These are phyloP conservation scores for Carassius carassius DNA, from an alignment of 2,113 vertebrate species.

Conservation along the genomic window DNA sequence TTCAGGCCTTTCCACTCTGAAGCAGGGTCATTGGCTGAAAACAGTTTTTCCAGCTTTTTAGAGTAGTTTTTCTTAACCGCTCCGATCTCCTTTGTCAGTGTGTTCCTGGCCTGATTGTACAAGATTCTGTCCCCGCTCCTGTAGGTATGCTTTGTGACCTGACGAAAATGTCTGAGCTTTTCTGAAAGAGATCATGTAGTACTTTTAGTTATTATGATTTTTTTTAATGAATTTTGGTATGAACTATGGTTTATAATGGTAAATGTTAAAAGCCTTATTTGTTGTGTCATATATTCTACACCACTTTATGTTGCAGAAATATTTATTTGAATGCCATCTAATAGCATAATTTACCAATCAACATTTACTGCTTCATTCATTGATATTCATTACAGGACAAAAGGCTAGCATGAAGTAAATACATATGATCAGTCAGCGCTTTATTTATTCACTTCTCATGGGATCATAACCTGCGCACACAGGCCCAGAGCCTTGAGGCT, in stretches of 20 bases:
- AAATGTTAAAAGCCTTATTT: not conserved
- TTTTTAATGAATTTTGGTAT: not conserved
- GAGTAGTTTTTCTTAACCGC: too few species aligned
- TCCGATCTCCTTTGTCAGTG: too few species aligned
- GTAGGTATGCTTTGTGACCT: too few species aligned
- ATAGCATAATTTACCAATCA: not conserved
- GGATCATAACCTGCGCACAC: slow-evolving; percentile 32
- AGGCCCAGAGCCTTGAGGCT: slow-evolving; percentile 31
- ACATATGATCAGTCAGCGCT: slow-evolving; percentile 29
- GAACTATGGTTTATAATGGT: not conserved
- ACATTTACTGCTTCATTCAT: slow-evolving; percentile 1
- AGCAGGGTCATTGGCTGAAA: too few species aligned
- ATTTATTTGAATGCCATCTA: not conserved
- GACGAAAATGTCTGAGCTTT: too few species aligned
- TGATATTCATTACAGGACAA: slow-evolving; percentile 22
- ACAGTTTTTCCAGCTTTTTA: too few species aligned
- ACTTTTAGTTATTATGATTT: not conserved
- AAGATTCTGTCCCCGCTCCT: too few species aligned
- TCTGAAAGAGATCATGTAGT: not conserved
- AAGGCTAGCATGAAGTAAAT: slow-evolving; percentile 4
- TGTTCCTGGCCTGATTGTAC: too few species aligned
- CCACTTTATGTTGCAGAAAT: not conserved
- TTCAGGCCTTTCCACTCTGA: too few species aligned
- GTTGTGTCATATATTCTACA: slow-evolving; percentile 1
- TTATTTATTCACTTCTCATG: slow-evolving; percentile 23